A percentile compares a stretch with the other conserved stretches of the same genome.
Conservation (phyloP, 2,113 vertebrate species). For the Periophthalmus modestus region DNA sequence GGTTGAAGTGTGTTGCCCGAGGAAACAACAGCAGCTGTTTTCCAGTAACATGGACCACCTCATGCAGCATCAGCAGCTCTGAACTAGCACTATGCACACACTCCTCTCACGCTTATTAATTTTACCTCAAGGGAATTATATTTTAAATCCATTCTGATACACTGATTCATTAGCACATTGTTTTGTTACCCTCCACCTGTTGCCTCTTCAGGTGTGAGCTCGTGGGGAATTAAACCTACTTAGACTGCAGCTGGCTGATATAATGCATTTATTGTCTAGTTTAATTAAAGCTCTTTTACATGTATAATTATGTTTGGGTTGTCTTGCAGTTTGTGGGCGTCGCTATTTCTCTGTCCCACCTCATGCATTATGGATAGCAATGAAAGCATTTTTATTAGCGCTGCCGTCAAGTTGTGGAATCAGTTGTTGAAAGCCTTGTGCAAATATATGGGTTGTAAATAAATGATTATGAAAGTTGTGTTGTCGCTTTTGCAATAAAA, state of each 20-base stretch:
- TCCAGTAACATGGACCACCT: background rate
- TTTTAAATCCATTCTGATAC: slow-evolving; percentile 40
- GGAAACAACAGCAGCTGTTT: background rate
- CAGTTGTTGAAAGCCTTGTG: slow-evolving; percentile 7
- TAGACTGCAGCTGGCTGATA: background rate
- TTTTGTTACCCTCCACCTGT: slow-evolving; percentile 13
- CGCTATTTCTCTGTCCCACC: slow-evolving; percentile 1
- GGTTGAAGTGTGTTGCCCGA: background rate
- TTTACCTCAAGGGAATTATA: slow-evolving; percentile 26
- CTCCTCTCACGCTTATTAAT: background rate
- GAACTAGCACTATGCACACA: background rate
- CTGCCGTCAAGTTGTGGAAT: slow-evolving; percentile 29
- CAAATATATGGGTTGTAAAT: slow-evolving; percentile 20
- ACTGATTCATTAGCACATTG: slow-evolving; percentile 36
- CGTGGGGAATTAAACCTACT: background rate
- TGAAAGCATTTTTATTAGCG: slow-evolving; percentile 9
- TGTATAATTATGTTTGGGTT: slow-evolving; percentile 23
- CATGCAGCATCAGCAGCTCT: background rate
- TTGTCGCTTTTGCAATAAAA: slow-evolving; percentile 7
- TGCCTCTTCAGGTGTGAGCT: slow-evolving; percentile 9
- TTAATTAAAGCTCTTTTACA: slow-evolving; percentile 31
- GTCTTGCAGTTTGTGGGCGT: background rate
- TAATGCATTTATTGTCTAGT: slow-evolving; percentile 7
- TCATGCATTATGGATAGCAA: slow-evolving; percentile 37
- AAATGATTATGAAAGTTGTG: slow-evolving; percentile 3